Conservation (phyloP, 2,888 invertebrate species). For the Steromphala cineraria region DNA sequence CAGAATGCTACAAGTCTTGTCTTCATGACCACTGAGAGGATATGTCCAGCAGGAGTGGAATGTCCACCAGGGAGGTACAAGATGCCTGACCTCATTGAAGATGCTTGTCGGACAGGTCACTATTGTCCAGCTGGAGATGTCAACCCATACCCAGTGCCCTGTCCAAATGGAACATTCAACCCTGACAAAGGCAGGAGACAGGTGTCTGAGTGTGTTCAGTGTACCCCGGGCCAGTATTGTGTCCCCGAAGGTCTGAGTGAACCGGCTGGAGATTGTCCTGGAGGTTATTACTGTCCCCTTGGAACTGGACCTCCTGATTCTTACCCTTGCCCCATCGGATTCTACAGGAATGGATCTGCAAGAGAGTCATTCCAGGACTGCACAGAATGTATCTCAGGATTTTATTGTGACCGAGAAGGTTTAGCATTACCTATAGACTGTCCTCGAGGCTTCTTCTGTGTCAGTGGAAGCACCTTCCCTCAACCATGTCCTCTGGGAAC, state of each 20-base stretch:
- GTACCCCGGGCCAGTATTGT: conserved; percentile 71
- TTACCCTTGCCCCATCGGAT: conserved; percentile 71
- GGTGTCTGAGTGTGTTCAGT: conserved; percentile 68
- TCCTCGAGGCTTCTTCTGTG: conserved; percentile 72
- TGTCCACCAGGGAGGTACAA: conserved; percentile 68
- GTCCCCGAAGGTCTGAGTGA: conserved; percentile 58
- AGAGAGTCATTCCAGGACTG: conserved; percentile 70
- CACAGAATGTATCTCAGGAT: conserved; percentile 72
- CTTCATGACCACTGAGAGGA: conserved; percentile 46
- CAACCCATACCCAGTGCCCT: conserved; percentile 69
- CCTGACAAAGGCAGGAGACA: conserved; percentile 58
- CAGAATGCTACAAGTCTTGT: conserved; percentile 64
- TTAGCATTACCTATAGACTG: conserved; percentile 68
- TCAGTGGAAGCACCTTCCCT: conserved; percentile 66
- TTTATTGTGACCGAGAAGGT: conserved; percentile 69
- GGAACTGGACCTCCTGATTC: conserved; percentile 63
- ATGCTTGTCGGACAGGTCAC: conserved; percentile 67
- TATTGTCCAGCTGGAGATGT: conserved; percentile 73
- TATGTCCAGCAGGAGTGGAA: conserved; percentile 67
- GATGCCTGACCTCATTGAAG: conserved; percentile 60
- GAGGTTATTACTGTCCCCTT: conserved; percentile 71
- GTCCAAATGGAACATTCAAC: conserved; percentile 71
- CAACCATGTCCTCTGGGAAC: conserved; percentile 73
- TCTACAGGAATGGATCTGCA: conserved; percentile 72
- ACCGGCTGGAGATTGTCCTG: conserved; percentile 69